Base-by-base conservation (phyloP, 2,797 vertebrate species). In the Rhinogobio ventralis region DNA sequence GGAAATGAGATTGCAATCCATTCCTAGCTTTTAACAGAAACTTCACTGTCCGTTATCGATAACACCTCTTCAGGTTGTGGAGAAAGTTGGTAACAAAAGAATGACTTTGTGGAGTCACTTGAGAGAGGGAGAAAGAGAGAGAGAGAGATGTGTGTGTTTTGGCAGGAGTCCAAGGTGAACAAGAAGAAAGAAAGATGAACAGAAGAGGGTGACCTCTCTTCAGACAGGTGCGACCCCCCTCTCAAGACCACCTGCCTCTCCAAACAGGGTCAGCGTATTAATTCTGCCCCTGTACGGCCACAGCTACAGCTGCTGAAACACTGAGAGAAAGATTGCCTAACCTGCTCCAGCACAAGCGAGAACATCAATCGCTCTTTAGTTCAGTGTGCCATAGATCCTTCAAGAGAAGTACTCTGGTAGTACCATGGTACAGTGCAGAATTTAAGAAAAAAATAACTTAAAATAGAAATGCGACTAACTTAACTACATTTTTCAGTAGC, bases 241-340 rank as follows among this genome's bases (percentile, higher is more conserved):
- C 87, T 85, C 87, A 76, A 77, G 90, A 93, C 93, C 94, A 95
- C 91, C 93, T 94, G 94, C 93, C 92, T 92, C 88, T 75, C 83
- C 83, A 91, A 93, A 92, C 92, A 92, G 91, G 92, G 92, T 93
- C 92, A 91, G 82, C 89, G 90, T 93, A 94, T 94, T 94, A 93
- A 94, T 92, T 90, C 92, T 90, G 90, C 90, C 91, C 93, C 92
- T 86, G 88, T 92, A 89, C 90, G 89, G 93, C 93, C 91, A 88
- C 84, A 86, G 81, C 71, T 57, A 46, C 49, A 51, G 42, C 79
- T 83, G 67, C 62, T 46, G n/a, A 79, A 85, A 78, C 15, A 46
- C 30, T 30, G 51, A 74, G 60, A 68, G 25, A 78, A 75, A 23
- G 60, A 75, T 20, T 69, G 42, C 14, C 7, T 15, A 79, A 80